Conservation (phyloP, 1,140 invertebrate genomes). For the Tribolium madens region DNA sequence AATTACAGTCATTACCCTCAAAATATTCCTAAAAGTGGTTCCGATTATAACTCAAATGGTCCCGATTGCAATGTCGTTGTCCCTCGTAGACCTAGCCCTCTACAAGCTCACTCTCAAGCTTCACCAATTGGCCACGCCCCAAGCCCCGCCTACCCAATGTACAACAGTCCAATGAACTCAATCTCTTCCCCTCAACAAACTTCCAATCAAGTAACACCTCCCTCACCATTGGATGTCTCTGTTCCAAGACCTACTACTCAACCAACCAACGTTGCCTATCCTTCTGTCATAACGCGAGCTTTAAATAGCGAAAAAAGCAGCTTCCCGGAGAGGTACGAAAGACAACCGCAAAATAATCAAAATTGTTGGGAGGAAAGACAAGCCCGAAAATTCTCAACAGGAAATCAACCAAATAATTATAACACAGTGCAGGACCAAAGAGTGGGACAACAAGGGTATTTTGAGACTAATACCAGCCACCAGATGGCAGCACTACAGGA, state of each 20-base stretch:
- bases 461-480: conserved; percentile 67
- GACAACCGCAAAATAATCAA: conserved; percentile 67
- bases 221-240: conserved; percentile 77
- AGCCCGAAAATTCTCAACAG: conserved; percentile 47
- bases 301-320: conserved; percentile 72
- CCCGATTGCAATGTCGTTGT: conserved; percentile 76
- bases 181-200: conserved; percentile 77
- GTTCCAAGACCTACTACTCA: conserved; percentile 74
- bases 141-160: conserved; percentile 82
- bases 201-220: conserved; percentile 72
- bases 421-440: conserved; percentile 51
- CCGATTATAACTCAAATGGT: conserved; percentile 64
- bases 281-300: conserved; percentile 79
- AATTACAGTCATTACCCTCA: conserved; percentile 63
- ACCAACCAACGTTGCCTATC: conserved; percentile 74
- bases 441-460: conserved; percentile 68
- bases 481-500: conserved; percentile 76
- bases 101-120: conserved; percentile 76
- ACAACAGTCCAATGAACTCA: conserved; percentile 81
- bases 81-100: conserved; percentile 76
- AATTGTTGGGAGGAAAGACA: conserved; percentile 68
- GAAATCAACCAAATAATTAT: conserved; percentile 48
- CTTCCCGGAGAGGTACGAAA: conserved; percentile 74
- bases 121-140: conserved; percentile 73
- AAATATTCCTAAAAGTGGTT: conserved; percentile 74